Evolutionary conservation across 2,113 vertebrate species (phyloP).

Genomic region (Prinia subflava): DNA sequence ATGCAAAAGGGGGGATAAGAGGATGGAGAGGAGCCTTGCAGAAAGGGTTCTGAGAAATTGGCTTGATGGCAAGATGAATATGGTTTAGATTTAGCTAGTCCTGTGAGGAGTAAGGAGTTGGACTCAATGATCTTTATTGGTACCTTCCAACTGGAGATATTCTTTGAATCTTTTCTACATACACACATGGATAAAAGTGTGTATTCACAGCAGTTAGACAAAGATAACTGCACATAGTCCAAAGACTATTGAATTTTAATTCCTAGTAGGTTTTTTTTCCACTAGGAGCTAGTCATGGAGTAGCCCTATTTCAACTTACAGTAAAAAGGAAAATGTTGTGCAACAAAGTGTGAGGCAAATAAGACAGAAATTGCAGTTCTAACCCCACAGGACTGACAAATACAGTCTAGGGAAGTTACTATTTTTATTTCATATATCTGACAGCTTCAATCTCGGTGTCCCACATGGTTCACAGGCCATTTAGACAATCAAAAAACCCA

Average conservation of each 20-base stretch:
- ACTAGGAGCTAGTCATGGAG: background rate
- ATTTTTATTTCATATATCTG: background rate
- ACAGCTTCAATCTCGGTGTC: background rate
- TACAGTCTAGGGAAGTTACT: background rate
- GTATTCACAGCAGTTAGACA: background rate
- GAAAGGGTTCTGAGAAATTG: background rate
- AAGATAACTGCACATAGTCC: background rate
- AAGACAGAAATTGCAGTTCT: background rate
- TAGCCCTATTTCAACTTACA: background rate
- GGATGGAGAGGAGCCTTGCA: background rate
- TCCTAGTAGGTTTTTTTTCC: background rate
- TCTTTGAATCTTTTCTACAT: background rate
- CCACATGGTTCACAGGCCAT: background rate
- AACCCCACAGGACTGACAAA: background rate
- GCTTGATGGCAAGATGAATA: background rate
- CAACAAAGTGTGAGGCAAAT: background rate
- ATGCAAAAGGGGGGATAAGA: accelerated
- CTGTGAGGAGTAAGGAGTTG: background rate
- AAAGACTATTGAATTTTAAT: background rate
- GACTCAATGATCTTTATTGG: background rate
- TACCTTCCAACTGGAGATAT: background rate
- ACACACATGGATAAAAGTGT: background rate
- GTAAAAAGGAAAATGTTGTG: background rate
- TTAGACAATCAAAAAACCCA: background rate
- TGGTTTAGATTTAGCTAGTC: background rate